Evolutionary conservation across 2,888 invertebrate species (phyloP).

Genomic region (Anodontia alba): DNA sequence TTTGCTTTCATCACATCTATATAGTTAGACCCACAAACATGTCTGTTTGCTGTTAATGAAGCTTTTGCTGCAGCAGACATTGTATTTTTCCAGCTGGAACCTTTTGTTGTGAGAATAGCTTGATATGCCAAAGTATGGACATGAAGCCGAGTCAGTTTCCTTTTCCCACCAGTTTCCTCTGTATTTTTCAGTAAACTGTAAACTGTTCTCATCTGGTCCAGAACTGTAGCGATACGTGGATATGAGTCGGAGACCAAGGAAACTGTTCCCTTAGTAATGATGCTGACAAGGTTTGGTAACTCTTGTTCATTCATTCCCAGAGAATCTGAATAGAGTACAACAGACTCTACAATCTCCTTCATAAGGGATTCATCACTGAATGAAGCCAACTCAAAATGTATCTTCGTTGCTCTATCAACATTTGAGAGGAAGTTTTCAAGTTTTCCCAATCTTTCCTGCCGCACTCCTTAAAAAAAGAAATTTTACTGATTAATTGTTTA

Average conservation of each 20-base stretch:
- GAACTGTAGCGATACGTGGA: constrained; percentile 91
- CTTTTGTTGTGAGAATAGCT: constrained; percentile 90
- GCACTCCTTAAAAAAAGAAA: constrained; percentile 87
- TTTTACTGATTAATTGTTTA: too few relatives aligned
- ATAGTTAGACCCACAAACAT: constrained; percentile 90
- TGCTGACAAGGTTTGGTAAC: constrained; percentile 90
- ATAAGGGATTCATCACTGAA: constrained; percentile 91
- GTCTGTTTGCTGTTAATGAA: constrained; percentile 92
- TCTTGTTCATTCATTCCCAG: constrained; percentile 96
- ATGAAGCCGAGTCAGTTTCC: constrained; percentile 91
- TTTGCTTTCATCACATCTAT: constrained; percentile 87
- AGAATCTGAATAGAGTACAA: constrained; percentile 92
- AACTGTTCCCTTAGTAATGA: constrained; percentile 89
- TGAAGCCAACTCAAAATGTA: constrained; percentile 95
- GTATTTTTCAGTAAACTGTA: constrained; percentile 85
- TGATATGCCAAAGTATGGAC: constrained; percentile 95
- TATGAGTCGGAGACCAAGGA: constrained; percentile 91
- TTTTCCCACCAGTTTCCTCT: constrained; percentile 83
- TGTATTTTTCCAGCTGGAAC: constrained; percentile 90
- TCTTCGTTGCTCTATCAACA: constrained; percentile 87
- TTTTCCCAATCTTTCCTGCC: constrained; percentile 88
- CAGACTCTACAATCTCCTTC: constrained; percentile 88
- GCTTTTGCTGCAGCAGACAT: constrained; percentile 93
- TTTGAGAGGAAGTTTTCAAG: constrained; percentile 89
- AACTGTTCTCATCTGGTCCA: constrained; percentile 92